These are phyloP conservation scores for Ophraella communa DNA, from an alignment of 2,888 invertebrate genomes.

Conservation along the genomic window DNA sequence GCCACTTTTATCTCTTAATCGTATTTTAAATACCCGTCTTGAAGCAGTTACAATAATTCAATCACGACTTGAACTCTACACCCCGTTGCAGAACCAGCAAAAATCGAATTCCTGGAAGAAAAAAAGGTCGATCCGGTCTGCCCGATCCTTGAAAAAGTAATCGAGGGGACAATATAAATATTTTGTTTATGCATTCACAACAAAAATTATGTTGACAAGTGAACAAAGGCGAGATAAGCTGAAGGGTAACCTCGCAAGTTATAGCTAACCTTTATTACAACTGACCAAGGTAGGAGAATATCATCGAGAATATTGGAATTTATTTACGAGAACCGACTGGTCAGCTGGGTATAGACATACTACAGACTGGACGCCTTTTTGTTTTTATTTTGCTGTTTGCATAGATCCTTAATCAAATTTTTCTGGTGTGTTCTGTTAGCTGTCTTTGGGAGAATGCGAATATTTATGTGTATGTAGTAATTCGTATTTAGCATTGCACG, in stretches of 20 bases:
- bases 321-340: slow-evolving; percentile 41
- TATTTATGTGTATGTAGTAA: slow-evolving; percentile 53
- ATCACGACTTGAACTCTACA: slow-evolving; percentile 60
- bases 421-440: slow-evolving; percentile 59
- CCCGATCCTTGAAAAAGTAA: slow-evolving; percentile 55
- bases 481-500: slow-evolving; percentile 43
- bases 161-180: slow-evolving; percentile 62
- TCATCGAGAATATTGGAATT: slow-evolving; percentile 26
- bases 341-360: slow-evolving; percentile 57
- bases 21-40: slow-evolving; percentile 35
- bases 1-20: slow-evolving; percentile 21
- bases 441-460: slow-evolving; percentile 57
- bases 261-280: slow-evolving; percentile 59
- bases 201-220: slow-evolving; percentile 53
- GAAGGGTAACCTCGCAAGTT: slow-evolving; percentile 59
- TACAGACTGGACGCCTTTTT: slow-evolving; percentile 59
- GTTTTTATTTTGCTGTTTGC: slow-evolving; percentile 55
- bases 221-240: slow-evolving; percentile 49
- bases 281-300: slow-evolving; percentile 45
- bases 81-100: slow-evolving; percentile 51
- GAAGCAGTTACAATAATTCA: slow-evolving; percentile 58
- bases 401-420: slow-evolving; percentile 61
- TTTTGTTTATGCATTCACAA: slow-evolving; percentile 62
- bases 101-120: slow-evolving; percentile 59
- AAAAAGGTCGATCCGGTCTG: slow-evolving; percentile 50